Evolutionary conservation across 2,888 invertebrate species (phyloP), one percentile per base, ranked within the genome.

Genomic region (Camptogramma bilineatum): DNA sequence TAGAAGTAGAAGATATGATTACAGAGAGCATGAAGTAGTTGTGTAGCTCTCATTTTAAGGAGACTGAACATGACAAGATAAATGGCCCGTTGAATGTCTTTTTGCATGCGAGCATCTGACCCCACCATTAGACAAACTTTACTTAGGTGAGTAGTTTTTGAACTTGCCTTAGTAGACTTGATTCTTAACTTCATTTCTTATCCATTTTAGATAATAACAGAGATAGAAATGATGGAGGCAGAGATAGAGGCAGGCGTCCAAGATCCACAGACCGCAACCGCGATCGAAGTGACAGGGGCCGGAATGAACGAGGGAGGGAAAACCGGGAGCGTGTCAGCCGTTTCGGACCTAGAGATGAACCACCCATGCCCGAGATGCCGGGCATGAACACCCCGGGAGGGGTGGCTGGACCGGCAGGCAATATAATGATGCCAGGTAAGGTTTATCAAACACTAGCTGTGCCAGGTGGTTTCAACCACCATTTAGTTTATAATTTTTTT

Each of bases 361-460:
- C 62, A 51, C 19, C 18, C 0, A 44, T 39, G 60, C 52, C 39
- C 2, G 55, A 24, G 17, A 55, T 51, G 57, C 56, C 39, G 9
- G 56, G 24, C 17, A 52, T 16, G 9, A 52, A 13, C 58, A 69
- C 61, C 0, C 46, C 64, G 28, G 61, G 46, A 9, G 21, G 17
- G 8, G 13, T 19, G 2, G 24, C 8, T 8, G 9, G 9, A 1
- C 47, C 52, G 21, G n/a, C 61, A 31, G 17, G 44, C 28, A 77
- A 72, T 60, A 70, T 76, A 64, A 76, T 83, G 75, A 76, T 85
- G 70, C 73, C 76, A 72, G 82, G 86, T 85, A 66, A 48, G 31
- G 31, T 16, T 39, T 5, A 28, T 28, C n/a, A n/a, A n/a, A n/a
- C n/a, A 3, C 5, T 24, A 5, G 24, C 24, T 28, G 8, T 28